Evolutionary conservation across 2,113 vertebrate species (phyloP).

Genomic region (Pollimyrus isidori): DNA sequence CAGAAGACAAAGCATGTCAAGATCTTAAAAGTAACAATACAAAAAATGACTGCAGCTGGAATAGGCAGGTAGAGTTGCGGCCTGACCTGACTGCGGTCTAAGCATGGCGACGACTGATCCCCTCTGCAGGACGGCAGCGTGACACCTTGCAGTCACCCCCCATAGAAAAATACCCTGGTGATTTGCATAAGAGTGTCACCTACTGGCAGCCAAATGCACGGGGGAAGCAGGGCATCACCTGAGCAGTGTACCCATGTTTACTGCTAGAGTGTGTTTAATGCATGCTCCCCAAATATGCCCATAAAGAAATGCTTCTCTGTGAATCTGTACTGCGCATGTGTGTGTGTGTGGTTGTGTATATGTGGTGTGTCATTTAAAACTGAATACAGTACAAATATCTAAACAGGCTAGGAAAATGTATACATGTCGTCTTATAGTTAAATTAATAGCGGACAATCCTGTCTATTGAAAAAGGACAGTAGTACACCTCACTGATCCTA

Average conservation of each 20-base stretch:
- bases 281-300: slow-evolving; percentile 32
- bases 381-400: slow-evolving; percentile 34
- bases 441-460: slow-evolving; percentile 7
- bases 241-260: slow-evolving; percentile 1
- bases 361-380: slow-evolving; percentile 47
- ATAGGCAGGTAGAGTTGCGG: slow-evolving; percentile 42
- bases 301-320: slow-evolving; percentile 44
- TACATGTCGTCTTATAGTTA: slow-evolving; percentile 18
- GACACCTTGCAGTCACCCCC: slow-evolving; percentile 40
- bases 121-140: slow-evolving; percentile 29
- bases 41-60: slow-evolving; percentile 31
- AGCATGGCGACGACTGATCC: slow-evolving; percentile 15
- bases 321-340: slow-evolving; percentile 39
- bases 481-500: not conserved
- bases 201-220: slow-evolving; percentile 31
- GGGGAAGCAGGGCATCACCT: not conserved
- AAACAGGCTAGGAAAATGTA: not conserved
- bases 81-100: slow-evolving; percentile 38
- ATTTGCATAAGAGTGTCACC: slow-evolving; percentile 44
- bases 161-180: slow-evolving; percentile 58
- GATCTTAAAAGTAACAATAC: slow-evolving; percentile 47
- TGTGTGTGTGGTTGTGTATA: slow-evolving; percentile 27
- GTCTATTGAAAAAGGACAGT: not conserved
- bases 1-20: slow-evolving; percentile 44
- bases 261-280: slow-evolving; percentile 4